phyloP scores from a whole-genome alignment of 2,113 vertebrate species.

The Anoplopoma fimbria region DNA sequence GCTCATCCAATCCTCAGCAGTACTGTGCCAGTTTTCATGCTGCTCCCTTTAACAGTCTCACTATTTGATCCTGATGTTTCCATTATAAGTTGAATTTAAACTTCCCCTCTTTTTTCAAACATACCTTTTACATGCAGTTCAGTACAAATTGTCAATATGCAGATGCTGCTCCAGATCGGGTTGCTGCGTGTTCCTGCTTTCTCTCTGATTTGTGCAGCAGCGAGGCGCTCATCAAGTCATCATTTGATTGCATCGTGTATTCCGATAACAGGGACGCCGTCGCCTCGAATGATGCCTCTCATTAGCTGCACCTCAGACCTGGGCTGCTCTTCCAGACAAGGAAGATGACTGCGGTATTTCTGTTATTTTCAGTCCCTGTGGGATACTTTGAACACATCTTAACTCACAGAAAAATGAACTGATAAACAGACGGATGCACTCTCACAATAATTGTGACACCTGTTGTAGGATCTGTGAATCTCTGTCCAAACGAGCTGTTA shows the following conservation, averaged over 20 bases:
- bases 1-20: slow-evolving; percentile 23
- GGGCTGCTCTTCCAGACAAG: background rate
- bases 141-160: slow-evolving; percentile 30
- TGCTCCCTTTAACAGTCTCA: background rate
- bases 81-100: background rate
- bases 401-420: slow-evolving; percentile 12
- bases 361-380: background rate
- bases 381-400: slow-evolving; percentile 2
- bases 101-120: slow-evolving; percentile 4
- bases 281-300: slow-evolving; percentile 49
- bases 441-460: background rate
- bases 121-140: slow-evolving; percentile 6
- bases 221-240: slow-evolving; percentile 50
- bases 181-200: slow-evolving; percentile 4
- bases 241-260: slow-evolving; percentile 59
- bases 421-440: background rate
- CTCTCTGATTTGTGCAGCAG: slow-evolving; percentile 46
- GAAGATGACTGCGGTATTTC: background rate
- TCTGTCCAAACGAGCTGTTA: slow-evolving; percentile 41
- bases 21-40: background rate
- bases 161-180: slow-evolving; percentile 19
- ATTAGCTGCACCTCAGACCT: slow-evolving; percentile 40
- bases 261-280: slow-evolving; percentile 36
- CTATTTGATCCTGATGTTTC: slow-evolving; percentile 1
- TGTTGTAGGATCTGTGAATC: background rate